A percentile compares a stretch with the other conserved stretches of the same genome.
Evolutionary conservation across 2,888 invertebrate genomes (phyloP).

Genomic region (Andrena dorsata): DNA sequence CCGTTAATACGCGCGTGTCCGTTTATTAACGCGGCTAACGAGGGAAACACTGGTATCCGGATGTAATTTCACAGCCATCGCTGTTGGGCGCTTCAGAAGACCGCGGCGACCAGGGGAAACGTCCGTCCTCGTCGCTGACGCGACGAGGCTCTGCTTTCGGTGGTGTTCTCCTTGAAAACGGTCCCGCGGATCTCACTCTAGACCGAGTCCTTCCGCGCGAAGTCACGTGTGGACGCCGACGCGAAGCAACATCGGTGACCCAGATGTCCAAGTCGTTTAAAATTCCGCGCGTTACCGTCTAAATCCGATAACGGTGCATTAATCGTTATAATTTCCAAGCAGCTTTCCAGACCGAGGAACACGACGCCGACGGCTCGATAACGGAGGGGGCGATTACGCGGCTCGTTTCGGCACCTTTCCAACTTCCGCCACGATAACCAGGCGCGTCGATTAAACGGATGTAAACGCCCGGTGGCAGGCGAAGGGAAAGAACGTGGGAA

Average conservation of each 20-base stretch:
- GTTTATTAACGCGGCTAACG: conserved; percentile 42
- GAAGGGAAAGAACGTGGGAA: conserved; percentile 55
- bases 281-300: conserved; percentile 24
- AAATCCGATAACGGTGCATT: conserved; percentile 21
- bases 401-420: conserved; percentile 45
- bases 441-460: conserved; percentile 33
- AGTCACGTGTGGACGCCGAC: not conserved
- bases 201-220: not conserved
- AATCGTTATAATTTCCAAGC: conserved; percentile 16
- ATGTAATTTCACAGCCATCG: conserved; percentile 21
- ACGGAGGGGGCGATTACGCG: not conserved
- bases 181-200: not conserved
- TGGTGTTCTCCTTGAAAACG: not conserved
- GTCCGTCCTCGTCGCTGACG: too few species aligned
- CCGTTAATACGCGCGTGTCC: conserved; percentile 66
- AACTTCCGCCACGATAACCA: conserved; percentile 60
- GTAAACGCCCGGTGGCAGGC: conserved; percentile 18
- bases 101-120: not conserved
- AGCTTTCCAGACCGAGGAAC: conserved; percentile 18
- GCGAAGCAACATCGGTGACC: not conserved
- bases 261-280: conserved; percentile 24
- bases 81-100: conserved; percentile 25
- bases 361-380: not conserved
- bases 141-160: not conserved
- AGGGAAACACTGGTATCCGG: conserved; percentile 27